Evolutionary conservation across 2,888 invertebrate species (phyloP).

Genomic region (Meta bourneti): DNA sequence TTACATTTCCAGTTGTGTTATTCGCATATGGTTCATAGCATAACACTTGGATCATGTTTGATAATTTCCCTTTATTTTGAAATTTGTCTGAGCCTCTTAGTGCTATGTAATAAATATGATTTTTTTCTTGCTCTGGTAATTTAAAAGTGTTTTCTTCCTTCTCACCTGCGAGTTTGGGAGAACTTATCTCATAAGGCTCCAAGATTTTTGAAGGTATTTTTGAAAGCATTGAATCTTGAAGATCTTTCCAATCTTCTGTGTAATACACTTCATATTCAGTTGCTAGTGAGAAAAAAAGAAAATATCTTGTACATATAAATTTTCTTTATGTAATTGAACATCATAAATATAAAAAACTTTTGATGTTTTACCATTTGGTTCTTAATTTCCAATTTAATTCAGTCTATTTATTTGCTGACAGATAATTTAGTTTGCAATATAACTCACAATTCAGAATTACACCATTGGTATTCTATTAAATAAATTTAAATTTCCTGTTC

Average conservation of each 20-base stretch:
- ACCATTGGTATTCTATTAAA: too few species aligned
- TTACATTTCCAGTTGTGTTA: conserved; percentile 17
- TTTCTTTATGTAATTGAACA: background rate
- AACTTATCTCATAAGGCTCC: background rate
- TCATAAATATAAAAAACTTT: background rate
- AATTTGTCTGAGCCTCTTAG: conserved; percentile 31
- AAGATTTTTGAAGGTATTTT: conserved; percentile 41
- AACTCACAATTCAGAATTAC: too few species aligned
- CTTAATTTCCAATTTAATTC: too few species aligned
- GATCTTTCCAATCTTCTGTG: conserved; percentile 66
- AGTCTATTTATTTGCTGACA: too few species aligned
- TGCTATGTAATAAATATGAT: conserved; percentile 26
- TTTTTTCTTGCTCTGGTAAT: background rate
- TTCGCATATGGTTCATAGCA: background rate
- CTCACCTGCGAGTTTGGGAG: conserved; percentile 37
- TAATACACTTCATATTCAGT: conserved; percentile 47
- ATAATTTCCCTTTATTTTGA: conserved; percentile 41
- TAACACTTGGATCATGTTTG: conserved; percentile 48
- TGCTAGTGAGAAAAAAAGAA: conserved; percentile 50
- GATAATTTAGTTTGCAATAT: too few species aligned
- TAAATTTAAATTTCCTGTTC: too few species aligned
- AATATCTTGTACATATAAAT: conserved; percentile 11
- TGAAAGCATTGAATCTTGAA: conserved; percentile 60
- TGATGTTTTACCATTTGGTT: too few species aligned
- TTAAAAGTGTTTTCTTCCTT: background rate